Percentiles rank a stretch among this genome's conserved stretches.
phyloP scores from a whole-genome alignment of 30 jellyfish, hydroid and myxozoan genomes.

The Pelagia noctiluca region DNA sequence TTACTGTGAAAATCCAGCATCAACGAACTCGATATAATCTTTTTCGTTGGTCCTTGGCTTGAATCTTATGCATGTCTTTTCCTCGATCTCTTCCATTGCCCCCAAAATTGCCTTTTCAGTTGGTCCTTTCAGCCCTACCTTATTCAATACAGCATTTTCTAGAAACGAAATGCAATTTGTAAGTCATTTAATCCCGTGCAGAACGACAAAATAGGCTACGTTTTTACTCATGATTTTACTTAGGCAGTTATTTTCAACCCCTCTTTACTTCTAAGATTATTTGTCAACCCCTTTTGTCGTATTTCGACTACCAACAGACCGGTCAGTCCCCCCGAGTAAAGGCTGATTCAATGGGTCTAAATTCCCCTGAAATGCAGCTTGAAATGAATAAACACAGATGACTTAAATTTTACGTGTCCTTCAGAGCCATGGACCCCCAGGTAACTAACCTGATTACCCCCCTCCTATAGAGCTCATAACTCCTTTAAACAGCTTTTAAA shows the following conservation, averaged over 20 bases:
- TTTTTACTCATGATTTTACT: not conserved
- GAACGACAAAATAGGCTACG: not conserved
- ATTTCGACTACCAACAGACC: no score
- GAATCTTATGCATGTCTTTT: constrained; percentile 88
- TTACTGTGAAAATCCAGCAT: constrained; percentile 89
- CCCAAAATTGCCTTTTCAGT: constrained; percentile 80
- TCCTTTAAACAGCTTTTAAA: no score
- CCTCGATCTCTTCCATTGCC: constrained; percentile 92
- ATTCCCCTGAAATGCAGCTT: no score
- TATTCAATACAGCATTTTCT: constrained; percentile 80
- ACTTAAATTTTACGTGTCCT: no score
- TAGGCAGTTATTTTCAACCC: not conserved
- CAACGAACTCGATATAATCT: constrained; percentile 88
- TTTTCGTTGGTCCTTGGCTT: constrained; percentile 80
- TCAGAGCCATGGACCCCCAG: no score
- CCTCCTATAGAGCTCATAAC: no score
- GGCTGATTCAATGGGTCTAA: no score
- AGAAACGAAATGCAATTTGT: not conserved
- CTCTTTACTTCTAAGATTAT: no score
- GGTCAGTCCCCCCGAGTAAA: no score
- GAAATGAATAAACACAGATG: no score
- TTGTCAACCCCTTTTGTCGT: no score
- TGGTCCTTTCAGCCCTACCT: constrained; percentile 85
- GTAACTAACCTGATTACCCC: no score
- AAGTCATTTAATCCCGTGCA: not conserved